Percentiles rank a stretch among this genome's conserved stretches.
These are phyloP conservation scores for Stenchaetothrips biformis DNA, from an alignment of 2,888 invertebrate genomes.

Conservation along the genomic window DNA sequence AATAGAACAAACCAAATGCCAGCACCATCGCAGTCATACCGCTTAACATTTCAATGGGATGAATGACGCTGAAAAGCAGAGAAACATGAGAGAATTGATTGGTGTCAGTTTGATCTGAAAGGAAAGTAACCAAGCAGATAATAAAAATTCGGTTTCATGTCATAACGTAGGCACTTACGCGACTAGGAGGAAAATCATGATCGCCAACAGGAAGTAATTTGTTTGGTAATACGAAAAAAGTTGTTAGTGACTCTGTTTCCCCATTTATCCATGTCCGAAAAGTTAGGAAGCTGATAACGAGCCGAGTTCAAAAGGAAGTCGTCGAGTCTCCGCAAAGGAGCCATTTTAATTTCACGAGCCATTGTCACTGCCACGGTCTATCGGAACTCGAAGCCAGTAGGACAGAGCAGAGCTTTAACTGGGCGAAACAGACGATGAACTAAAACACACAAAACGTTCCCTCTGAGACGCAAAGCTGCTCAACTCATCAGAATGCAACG, in stretches of 20 bases:
- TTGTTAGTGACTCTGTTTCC: conserved; percentile 74
- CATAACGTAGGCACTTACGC: conserved; percentile 35
- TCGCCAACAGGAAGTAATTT: conserved; percentile 69
- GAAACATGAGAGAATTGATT: not conserved
- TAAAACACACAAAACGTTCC: no score
- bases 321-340: conserved; percentile 65
- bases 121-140: conserved; percentile 40
- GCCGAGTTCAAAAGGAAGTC: conserved; percentile 74
- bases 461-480: no score
- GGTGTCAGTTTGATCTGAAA: not conserved
- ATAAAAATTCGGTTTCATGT: not conserved
- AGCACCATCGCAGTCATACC: conserved; percentile 57
- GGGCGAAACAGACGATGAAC: no score
- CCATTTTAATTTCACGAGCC: conserved; percentile 57
- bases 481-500: no score
- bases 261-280: conserved; percentile 74
- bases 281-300: conserved; percentile 72
- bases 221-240: conserved; percentile 78
- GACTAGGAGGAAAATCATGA: conserved; percentile 61
- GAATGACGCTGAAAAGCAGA: conserved; percentile 47
- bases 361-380: conserved; percentile 28
- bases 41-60: conserved; percentile 61
- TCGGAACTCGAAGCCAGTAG: no score
- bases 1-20: conserved; percentile 56
- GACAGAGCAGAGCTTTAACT: no score